Base-by-base conservation (phyloP, 2,797 vertebrate genomes). In the Xiphophorus birchmanni region DNA sequence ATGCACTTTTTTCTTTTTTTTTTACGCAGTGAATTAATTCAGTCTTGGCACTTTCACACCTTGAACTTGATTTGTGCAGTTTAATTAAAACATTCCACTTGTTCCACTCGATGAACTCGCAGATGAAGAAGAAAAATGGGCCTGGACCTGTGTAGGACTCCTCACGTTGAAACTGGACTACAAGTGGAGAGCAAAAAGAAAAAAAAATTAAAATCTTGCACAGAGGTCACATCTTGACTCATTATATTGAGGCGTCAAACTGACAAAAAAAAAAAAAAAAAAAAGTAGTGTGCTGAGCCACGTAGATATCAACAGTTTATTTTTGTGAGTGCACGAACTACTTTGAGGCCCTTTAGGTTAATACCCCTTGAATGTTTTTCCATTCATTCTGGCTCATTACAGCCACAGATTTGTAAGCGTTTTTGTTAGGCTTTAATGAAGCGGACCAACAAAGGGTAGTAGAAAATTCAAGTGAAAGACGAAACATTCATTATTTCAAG, bases 21-120 rank as follows among this genome's bases (percentile, higher is more conserved):
- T n/a, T 71, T 11, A 37, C n/a, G 26, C 26, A n/a, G 60, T 76
- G 3, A 60, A 47, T 13, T 32, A 17, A 23, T 67, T 73, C 32
- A 76, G 48, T 42, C 50, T 23, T 72, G 15, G 18, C 23, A 80
- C 60, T 65, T 74, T 58, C 54, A 77, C 60, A 11, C 11, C 69
- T 80, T 78, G n/a, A 72, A 50, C 65, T 65, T 65, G 32, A 52
- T 58, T 58, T 60, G 67, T 71, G 54, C 63, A 35, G 44, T 65
- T 65, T 48, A 47, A 65, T 76, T 37, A 65, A 67, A 67, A 48
- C 23, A 47, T 67, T 26, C 48, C 35, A 54, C 48, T 52, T 44
- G 35, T 45, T 32, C 42, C 40, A 3, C 13, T 76, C 42, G 11
- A 23, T 72, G 42, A 72, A 45, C 23, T n/a, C 2, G 6, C 42